These are phyloP conservation scores for Gastracanthus pulcherrimus DNA, from an alignment of 2,888 invertebrate genomes.

Conservation along the genomic window DNA sequence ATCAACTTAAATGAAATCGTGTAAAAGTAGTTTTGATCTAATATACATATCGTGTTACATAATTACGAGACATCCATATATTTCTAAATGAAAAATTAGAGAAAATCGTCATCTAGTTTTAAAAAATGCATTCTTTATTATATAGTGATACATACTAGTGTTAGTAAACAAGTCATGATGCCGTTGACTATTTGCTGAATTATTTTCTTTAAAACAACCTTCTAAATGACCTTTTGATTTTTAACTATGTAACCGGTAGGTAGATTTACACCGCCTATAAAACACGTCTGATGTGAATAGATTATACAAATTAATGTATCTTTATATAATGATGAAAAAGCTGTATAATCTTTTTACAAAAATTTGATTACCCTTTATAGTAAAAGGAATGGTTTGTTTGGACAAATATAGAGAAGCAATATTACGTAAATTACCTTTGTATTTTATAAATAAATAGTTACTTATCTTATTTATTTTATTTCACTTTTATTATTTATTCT, in stretches of 20 bases:
- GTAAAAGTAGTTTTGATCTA: neutral
- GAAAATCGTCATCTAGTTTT: neutral
- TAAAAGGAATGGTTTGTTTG: neutral
- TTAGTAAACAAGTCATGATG: neutral
- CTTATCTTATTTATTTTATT: too few species aligned
- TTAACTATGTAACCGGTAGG: neutral
- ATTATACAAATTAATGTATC: constrained; percentile 29
- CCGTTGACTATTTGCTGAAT: neutral
- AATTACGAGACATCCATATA: neutral
- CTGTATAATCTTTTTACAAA: neutral
- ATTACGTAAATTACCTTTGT: neutral
- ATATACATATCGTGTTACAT: neutral
- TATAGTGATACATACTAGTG: too few species aligned
- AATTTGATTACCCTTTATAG: neutral
- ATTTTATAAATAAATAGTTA: neutral
- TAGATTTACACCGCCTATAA: constrained; percentile 23
- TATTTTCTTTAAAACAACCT: neutral
- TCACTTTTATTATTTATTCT: too few species aligned
- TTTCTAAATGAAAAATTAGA: neutral
- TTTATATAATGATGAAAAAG: constrained; percentile 27
- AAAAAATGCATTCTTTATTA: neutral
- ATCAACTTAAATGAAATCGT: neutral
- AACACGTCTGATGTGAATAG: constrained; percentile 6
- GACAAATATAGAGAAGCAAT: neutral
- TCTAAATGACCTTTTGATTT: constrained; percentile 1